Percentiles rank a stretch among this genome's conserved stretches.
phyloP scores from a whole-genome alignment of 2,888 invertebrate genomes.

The Fissipunctia ypsillon region DNA sequence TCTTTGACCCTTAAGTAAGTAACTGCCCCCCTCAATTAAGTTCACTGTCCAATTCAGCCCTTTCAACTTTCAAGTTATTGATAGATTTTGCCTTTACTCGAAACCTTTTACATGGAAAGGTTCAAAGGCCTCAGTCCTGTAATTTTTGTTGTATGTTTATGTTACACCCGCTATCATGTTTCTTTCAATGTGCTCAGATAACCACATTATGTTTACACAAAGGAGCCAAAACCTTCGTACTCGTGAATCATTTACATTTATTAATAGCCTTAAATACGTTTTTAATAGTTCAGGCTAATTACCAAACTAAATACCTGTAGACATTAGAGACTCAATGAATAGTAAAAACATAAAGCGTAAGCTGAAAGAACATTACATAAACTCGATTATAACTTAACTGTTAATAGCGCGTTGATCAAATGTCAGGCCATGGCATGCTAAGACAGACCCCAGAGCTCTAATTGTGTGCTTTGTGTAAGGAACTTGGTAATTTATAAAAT shows the following conservation, averaged over 20 bases:
- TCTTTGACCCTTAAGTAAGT: conserved; percentile 46
- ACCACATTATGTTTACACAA: conserved; percentile 33
- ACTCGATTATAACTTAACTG: too few species aligned
- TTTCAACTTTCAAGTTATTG: conserved; percentile 58
- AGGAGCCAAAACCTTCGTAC: conserved; percentile 30
- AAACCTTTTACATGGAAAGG: conserved; percentile 30
- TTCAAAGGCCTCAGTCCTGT: conserved; percentile 50
- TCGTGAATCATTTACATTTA: conserved; percentile 43
- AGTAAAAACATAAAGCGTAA: too few species aligned
- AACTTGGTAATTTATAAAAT: too few species aligned
- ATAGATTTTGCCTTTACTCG: conserved; percentile 27
- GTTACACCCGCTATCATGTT: conserved; percentile 15
- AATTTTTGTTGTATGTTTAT: conserved; percentile 23
- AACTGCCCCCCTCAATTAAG: conserved; percentile 42
- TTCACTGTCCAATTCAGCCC: conserved; percentile 33
- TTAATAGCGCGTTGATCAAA: too few species aligned
- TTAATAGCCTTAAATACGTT: neutral
- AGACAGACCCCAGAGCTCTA: too few species aligned
- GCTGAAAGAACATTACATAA: too few species aligned
- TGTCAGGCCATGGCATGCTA: too few species aligned
- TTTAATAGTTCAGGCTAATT: too few species aligned
- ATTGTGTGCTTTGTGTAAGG: too few species aligned
- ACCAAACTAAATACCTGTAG: too few species aligned
- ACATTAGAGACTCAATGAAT: too few species aligned
- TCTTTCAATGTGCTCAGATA: conserved; percentile 28